Conservation (phyloP, 2,797 vertebrate species). For the Chromis chromis region DNA sequence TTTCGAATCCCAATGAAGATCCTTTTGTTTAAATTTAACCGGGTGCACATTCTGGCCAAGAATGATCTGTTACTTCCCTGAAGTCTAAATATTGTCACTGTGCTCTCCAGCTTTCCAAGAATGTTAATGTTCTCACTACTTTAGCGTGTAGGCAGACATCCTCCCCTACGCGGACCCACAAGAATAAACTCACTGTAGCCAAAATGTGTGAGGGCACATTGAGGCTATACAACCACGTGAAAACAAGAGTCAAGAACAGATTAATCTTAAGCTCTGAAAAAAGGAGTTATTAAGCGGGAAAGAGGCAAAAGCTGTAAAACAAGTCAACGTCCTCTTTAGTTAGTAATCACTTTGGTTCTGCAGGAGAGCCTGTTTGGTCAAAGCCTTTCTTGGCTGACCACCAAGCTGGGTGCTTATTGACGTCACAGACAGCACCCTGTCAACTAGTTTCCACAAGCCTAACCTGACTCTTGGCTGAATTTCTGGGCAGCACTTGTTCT, state of each 20-base stretch:
- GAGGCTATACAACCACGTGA: background rate
- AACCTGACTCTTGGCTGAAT: conserved; percentile 15
- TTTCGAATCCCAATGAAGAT: conserved; percentile 46
- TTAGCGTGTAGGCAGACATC: conserved; percentile 20
- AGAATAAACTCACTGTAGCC: conserved; percentile 11
- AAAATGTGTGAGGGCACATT: background rate
- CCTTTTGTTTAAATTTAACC: conserved; percentile 46
- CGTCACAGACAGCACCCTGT: conserved; percentile 24
- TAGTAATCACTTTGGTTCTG: background rate
- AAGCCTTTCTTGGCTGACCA: conserved; percentile 31
- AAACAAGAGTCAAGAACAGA: conserved; percentile 10
- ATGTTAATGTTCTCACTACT: conserved; percentile 34
- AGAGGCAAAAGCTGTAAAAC: background rate
- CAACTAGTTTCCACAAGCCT: conserved; percentile 22
- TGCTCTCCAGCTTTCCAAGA: conserved; percentile 24
- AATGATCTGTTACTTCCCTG: conserved; percentile 45
- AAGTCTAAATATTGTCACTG: conserved; percentile 45
- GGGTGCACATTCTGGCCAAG: conserved; percentile 19
- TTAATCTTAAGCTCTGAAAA: conserved; percentile 2
- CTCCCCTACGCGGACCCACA: conserved; percentile 7
- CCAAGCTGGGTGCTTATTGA: conserved; percentile 23
- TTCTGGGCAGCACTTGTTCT: conserved; percentile 5
- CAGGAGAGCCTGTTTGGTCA: conserved; percentile 20
- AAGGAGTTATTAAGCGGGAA: background rate
- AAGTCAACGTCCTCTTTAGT: background rate